Percentiles rank a stretch among this genome's conserved stretches.
Conservation (phyloP, 1,140 invertebrate genomes). For the Cydia splendana region DNA sequence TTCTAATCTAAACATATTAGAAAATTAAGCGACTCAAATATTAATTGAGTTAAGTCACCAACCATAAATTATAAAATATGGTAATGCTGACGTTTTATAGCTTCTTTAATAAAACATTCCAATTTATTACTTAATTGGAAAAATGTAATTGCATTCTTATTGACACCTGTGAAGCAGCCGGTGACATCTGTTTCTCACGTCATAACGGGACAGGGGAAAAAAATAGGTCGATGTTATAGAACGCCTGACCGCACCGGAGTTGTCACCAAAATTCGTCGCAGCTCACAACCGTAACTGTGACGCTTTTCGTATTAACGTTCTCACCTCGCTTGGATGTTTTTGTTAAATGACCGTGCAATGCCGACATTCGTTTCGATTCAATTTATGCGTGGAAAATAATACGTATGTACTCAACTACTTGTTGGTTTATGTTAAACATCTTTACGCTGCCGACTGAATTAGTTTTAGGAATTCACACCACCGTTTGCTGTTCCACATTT, state of each 20-base stretch:
- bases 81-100: background rate
- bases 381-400: slow-evolving; percentile 13
- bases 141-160: background rate
- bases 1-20: too few relatives aligned
- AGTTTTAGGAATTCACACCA: background rate
- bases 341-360: slow-evolving; percentile 18
- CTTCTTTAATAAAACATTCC: background rate
- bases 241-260: slow-evolving; percentile 27
- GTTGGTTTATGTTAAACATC: background rate
- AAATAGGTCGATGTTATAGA: slow-evolving; percentile 27
- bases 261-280: slow-evolving; percentile 35
- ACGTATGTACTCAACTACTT: background rate
- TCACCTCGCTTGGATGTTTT: slow-evolving; percentile 26
- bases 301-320: slow-evolving; percentile 32
- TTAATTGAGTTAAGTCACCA: background rate
- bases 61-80: background rate
- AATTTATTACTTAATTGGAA: background rate
- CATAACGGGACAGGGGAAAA: slow-evolving; percentile 29
- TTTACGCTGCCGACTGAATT: background rate
- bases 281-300: slow-evolving; percentile 31
- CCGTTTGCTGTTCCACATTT: background rate
- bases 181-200: slow-evolving; percentile 26
- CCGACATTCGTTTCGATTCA: slow-evolving; percentile 4
- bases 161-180: slow-evolving; percentile 5
- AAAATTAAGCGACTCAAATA: background rate